Conservation (phyloP, 2,113 vertebrate species). For the Capra hircus region DNA sequence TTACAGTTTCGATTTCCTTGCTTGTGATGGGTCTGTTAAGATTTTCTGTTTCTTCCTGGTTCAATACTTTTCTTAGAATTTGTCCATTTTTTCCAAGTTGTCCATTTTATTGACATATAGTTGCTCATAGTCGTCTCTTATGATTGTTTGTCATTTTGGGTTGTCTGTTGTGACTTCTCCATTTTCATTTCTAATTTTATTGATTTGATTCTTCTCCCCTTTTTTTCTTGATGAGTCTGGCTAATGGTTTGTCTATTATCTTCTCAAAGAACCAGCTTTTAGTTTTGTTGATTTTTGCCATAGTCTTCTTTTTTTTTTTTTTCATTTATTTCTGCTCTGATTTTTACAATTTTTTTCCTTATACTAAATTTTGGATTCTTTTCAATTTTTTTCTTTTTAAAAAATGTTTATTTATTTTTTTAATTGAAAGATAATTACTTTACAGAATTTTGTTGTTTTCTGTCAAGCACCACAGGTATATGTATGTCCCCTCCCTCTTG, state of each 20-base stretch:
- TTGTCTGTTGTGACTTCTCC: background rate
- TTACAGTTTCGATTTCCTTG: accelerated
- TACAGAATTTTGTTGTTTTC: too few species aligned
- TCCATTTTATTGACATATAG: background rate
- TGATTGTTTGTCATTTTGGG: background rate
- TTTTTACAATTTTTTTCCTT: background rate
- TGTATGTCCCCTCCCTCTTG: too few species aligned
- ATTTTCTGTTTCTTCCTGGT: background rate
- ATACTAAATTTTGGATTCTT: background rate
- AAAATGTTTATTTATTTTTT: too few species aligned
- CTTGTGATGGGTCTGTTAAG: background rate
- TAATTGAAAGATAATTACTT: too few species aligned
- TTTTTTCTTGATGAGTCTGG: background rate
- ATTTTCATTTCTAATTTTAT: background rate
- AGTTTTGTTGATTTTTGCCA: background rate
- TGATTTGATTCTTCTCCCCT: background rate
- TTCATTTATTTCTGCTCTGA: background rate
- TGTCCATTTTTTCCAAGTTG: background rate
- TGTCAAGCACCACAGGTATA: too few species aligned
- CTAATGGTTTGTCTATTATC: background rate
- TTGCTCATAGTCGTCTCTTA: background rate
- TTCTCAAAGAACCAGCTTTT: background rate
- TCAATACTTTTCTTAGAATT: background rate
- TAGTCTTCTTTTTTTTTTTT: background rate
- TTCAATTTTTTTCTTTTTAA: too few species aligned